Base-by-base conservation (phyloP, 1,140 invertebrate genomes). In the Nymphalis io region DNA sequence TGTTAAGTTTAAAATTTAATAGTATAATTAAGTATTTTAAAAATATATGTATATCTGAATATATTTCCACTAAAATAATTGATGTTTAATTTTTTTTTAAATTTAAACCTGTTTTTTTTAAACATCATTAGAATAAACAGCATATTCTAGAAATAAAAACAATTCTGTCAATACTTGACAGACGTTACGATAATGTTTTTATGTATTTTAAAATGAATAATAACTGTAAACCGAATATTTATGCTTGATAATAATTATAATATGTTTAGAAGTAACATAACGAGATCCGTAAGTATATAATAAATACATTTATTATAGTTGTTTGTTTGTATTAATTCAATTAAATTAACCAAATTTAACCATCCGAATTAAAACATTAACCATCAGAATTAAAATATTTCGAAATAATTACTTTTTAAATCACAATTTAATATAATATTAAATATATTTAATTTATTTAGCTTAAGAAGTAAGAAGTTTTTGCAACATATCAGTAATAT, bases 201-300 rank as follows among this genome's bases (percentile, higher is more conserved):
- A 61, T 23, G 15, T 27, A 23, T 5, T 42, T 23, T 44, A 55
- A 53, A 55, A 65, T 51, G 51, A 13, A 55, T 55, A 51, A 20
- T 51, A 23, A 27, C 12, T 27, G 15, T 27, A 23, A 55, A 57
- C 40, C 13, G 3, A 42, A 65, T 57, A 65, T 40, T 16, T 65
- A 57, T n/a, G 23, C 18, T 15, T 55, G 11, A 16, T 63, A 18
- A 38, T 62, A 18, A 38, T 64, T 70, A 70, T 76, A 82, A 72
- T 55, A 84, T 84, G 82, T 69, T 79, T 42, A 84, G 72, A 70
- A 68, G 80, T 68, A 72, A 70, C 51, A 65, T 82, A 38, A 66
- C 73, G 66, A 51, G 69, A 62, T 60, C 78, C 57, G 82, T 84
- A 75, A 82, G 80, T 82, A n/a, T n/a, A n/a, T n/a, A 55, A n/a